A percentile compares a stretch with the other conserved stretches of the same genome.
Conservation (phyloP, 1,140 invertebrate species). For the Zaprionus tsacasi region DNA sequence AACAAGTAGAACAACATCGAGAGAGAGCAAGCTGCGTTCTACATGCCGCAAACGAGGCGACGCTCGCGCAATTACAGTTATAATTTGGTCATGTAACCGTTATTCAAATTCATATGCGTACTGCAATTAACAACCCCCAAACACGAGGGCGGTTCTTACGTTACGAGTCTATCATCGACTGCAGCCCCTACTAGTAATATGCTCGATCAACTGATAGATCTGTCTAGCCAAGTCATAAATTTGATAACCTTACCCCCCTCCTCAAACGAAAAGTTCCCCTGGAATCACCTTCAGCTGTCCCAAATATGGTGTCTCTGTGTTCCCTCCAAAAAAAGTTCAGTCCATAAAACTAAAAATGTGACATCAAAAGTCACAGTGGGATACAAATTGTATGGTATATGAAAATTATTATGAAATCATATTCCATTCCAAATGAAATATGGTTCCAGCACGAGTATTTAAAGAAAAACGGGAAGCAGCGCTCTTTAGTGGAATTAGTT, state of each 20-base stretch:
- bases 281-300: constrained; percentile 26
- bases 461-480: constrained; percentile 2
- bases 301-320: constrained; percentile 17
- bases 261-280: no score
- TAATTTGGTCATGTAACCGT: constrained; percentile 73
- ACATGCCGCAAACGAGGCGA: constrained; percentile 58
- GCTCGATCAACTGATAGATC: background rate
- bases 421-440: constrained; percentile 18
- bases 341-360: constrained; percentile 25
- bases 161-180: background rate
- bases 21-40: constrained; percentile 7
- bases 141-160: constrained; percentile 17
- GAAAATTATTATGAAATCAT: constrained; percentile 11
- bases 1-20: constrained; percentile 34
- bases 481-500: constrained; percentile 6
- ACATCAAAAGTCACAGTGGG: constrained; percentile 46
- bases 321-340: background rate
- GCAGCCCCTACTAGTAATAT: background rate
- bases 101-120: constrained; percentile 80
- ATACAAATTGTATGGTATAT: constrained; percentile 19
- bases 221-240: background rate
- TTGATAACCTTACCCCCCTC: background rate
- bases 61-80: constrained; percentile 68
- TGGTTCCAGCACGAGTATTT: constrained; percentile 12
- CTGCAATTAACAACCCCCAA: constrained; percentile 78